Evolutionary conservation across 2,797 vertebrate genomes (phyloP), one percentile per base, ranked within the genome.

Genomic region (Argentina silus): DNA sequence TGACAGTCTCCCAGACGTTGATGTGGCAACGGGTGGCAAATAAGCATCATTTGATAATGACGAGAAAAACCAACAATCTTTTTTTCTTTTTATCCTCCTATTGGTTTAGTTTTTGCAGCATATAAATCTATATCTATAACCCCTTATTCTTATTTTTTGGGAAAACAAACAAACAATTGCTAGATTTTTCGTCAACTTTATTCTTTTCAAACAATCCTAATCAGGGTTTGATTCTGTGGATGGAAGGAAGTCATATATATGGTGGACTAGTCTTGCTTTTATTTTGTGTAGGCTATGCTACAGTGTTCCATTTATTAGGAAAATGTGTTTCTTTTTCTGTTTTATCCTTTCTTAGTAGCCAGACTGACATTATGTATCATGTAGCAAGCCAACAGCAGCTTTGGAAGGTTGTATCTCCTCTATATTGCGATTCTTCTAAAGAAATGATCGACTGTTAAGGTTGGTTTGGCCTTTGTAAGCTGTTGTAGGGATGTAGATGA

Each of bases 21-120:
- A 93, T 94, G 77, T 96, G 97, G 97, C 96, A 99, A 97, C 97
- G 97, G 97, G 94, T 93, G 95, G 94, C 93, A 95, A 95, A 90
- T 79, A 92, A 93, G 90, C 87, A 86, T 76, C 87, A 88, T 89
- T 89, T 87, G 92, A 92, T 95, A 90, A 89, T 87, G 93, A 93
- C 92, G 86, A 93, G 94, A 93, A 93, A 84, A 87, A 83, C 88
- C 81, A 77, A 81, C 86, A 84, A 79, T 78, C 85, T 85, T 82
- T 83, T 84, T 87, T 76, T 67, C 87, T 85, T 81, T 89, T 82
- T 93, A 91, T 92, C 93, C 83, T 80, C 93, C 87, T 93, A 90
- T 78, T 90, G 78, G 87, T 78, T 93, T 94, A 85, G 81, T 93
- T 93, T 96, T 97, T 97, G 95, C 96, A 98, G 95, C 95, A 94